Percentiles rank a stretch among this genome's conserved stretches.
These are phyloP conservation scores for Agriotes lineatus DNA, from an alignment of 2,888 invertebrate species.

Conservation along the genomic window DNA sequence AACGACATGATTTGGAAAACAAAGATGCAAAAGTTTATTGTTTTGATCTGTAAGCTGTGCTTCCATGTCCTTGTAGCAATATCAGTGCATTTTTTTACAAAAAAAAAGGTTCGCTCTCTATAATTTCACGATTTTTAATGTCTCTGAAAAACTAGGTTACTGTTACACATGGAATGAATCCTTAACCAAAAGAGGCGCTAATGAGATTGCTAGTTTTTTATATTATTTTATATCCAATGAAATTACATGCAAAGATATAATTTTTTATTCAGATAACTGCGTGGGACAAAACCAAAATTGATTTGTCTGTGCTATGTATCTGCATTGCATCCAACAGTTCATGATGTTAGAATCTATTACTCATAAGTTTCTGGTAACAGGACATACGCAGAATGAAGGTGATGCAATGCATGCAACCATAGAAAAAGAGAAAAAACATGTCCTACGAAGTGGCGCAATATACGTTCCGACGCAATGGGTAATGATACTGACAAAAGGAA, in stretches of 20 bases:
- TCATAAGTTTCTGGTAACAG: conserved; percentile 10
- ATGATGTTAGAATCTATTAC: not conserved
- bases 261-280: conserved; percentile 16
- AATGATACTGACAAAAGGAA: too few species aligned
- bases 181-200: conserved; percentile 29
- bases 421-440: conserved; percentile 3
- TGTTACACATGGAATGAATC: conserved; percentile 32
- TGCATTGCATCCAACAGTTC: not conserved
- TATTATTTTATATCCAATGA: not conserved
- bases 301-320: conserved; percentile 5
- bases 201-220: conserved; percentile 25
- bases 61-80: conserved; percentile 17
- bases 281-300: conserved; percentile 16
- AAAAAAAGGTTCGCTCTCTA: conserved; percentile 24
- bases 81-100: conserved; percentile 20
- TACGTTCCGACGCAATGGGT: not conserved
- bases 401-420: conserved; percentile 4
- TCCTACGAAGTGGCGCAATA: not conserved
- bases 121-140: conserved; percentile 34
- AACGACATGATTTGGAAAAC: conserved; percentile 9
- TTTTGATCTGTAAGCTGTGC: conserved; percentile 29
- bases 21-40: not conserved
- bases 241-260: not conserved
- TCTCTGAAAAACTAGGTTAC: conserved; percentile 15
- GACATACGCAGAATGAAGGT: conserved; percentile 9